Base-by-base conservation (phyloP, 2,888 invertebrate species). In the Hipparchia semele region DNA sequence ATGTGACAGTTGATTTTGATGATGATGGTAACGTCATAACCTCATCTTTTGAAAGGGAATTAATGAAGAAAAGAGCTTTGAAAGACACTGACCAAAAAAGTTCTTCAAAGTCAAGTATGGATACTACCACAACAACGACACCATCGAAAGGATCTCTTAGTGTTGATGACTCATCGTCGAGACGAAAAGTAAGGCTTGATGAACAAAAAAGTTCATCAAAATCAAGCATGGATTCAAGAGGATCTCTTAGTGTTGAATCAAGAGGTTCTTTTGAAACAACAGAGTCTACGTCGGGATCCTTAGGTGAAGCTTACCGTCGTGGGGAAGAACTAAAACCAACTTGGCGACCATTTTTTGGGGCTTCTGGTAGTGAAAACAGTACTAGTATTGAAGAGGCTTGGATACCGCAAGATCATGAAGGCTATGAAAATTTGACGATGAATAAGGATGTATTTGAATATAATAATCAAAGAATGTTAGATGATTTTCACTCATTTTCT, bases 331-430 rank as follows among this genome's bases (percentile, higher is more conserved):
- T 96, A 70, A 97, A 96, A 84, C 96, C 97, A 4, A 97, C 97
- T 0, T 97, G 97, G 97, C 95, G 96, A 81, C 96, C 97, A 3
- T 98, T 97, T 84, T 96, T 97, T 39, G 95, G 98, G 13, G 97
- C 97, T 84, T 94, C 94, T 1, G 94, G 94, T 2, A 97, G 97
- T 84, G 97, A 97, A 68, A 97, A 97, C 56, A 97, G 97, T 76
- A 97, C 97, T 4, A 98, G 97, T 84, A 95, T 97, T 64, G 98
- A 98, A 87, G 98, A 98, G 84, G 97, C 96, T 6, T 96, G 97
- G 94, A 95, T 97, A 81, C 96, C 97, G 9, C 96, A 96, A 65
- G 97, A 97, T 84, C 95, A 95, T 58, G 96, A 96, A 73, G 94
- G 95, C 5, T 95, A 95, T 79, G 95, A 95, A 83, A 94, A 90